Evolutionary conservation across 1,140 invertebrate species (phyloP).

Genomic region (Cheumatopsyche charites): DNA sequence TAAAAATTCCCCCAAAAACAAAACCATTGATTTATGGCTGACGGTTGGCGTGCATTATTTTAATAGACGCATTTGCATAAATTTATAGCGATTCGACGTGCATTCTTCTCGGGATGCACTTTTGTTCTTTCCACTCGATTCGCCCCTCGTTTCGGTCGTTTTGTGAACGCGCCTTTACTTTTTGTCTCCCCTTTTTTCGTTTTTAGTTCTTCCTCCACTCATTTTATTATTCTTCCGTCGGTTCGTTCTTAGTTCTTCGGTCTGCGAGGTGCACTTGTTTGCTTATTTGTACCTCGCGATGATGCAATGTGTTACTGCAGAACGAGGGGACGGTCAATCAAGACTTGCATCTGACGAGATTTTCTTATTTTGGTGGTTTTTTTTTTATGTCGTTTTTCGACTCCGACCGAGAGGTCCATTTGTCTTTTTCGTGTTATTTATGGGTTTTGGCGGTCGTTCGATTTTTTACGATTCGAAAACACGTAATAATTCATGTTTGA

Average conservation of each 20-base stretch:
- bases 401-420: no score
- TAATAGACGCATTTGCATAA: slow-evolving; percentile 4
- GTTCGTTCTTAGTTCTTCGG: no score
- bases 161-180: no score
- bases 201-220: no score
- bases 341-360: slow-evolving; percentile 9
- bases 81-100: not conserved
- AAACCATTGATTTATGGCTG: slow-evolving; percentile 5
- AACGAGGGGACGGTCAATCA: slow-evolving; percentile 5
- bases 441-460: no score
- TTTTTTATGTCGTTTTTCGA: not conserved
- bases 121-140: not conserved
- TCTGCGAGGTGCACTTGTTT: no score
- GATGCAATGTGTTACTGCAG: slow-evolving; percentile 11
- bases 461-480: no score
- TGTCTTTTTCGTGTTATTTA: no score
- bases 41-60: slow-evolving; percentile 4
- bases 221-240: no score
- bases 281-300: not conserved
- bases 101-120: slow-evolving; percentile 23
- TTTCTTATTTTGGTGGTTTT: not conserved
- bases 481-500: no score
- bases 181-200: no score
- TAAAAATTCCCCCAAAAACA: slow-evolving; percentile 1
- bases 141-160: no score